Conservation (phyloP, 2,888 invertebrate genomes). For the Zygogramma bicolorata region DNA sequence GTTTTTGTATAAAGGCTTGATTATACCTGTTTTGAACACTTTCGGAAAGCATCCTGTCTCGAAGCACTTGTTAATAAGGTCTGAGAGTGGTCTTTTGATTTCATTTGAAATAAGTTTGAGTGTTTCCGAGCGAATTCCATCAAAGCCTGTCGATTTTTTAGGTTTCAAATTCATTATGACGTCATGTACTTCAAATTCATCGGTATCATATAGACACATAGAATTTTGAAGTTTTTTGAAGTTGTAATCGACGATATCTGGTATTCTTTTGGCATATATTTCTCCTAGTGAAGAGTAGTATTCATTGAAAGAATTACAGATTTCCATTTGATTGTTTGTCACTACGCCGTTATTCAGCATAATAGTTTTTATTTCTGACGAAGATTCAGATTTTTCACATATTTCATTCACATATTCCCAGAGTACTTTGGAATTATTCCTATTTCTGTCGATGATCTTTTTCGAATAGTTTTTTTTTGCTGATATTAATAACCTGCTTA, state of each 20-base stretch:
- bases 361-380: not conserved
- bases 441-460: not conserved
- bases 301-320: not conserved
- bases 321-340: not conserved
- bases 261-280: too few relatives aligned
- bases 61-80: not conserved
- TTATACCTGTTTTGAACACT: not conserved
- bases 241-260: not conserved
- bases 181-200: constrained; percentile 6
- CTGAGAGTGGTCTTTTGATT: not conserved
- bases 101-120: not conserved
- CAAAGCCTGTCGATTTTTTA: constrained; percentile 2
- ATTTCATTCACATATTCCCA: constrained; percentile 8
- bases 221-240: constrained; percentile 1
- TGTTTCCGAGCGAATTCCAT: too few relatives aligned
- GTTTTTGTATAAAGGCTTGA: constrained; percentile 5
- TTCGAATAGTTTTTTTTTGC: constrained; percentile 9
- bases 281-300: too few relatives aligned
- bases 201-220: not conserved
- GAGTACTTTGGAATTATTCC: not conserved
- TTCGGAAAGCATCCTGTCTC: not conserved
- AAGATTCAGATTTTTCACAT: not conserved
- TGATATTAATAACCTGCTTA: not conserved
- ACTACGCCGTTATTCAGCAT: not conserved
- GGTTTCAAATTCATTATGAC: constrained; percentile 6